phyloP scores from a whole-genome alignment of 2,797 vertebrate species.

The Cottoperca gobio region DNA sequence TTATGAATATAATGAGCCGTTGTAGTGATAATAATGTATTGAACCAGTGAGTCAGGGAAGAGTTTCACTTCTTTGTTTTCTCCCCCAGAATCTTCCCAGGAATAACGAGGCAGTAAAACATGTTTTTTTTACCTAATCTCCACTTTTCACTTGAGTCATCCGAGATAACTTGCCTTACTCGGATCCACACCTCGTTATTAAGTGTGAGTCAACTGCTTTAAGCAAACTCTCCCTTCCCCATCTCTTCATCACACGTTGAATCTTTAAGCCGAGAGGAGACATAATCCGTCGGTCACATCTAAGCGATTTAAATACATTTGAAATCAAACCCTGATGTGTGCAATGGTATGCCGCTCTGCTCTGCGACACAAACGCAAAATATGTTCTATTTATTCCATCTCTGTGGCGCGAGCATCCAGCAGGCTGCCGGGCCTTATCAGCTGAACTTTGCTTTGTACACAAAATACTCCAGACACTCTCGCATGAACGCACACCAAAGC shows the following conservation, averaged over 20 bases:
- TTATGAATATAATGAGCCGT: background rate
- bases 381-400: rapidly evolving
- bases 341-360: background rate
- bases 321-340: background rate
- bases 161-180: too few relatives aligned
- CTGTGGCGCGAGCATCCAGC: background rate
- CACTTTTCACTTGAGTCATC: too few relatives aligned
- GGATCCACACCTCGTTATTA: too few relatives aligned
- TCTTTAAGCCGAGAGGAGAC: background rate
- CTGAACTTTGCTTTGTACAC: slow-evolving; percentile 50
- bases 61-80: background rate
- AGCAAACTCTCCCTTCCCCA: background rate
- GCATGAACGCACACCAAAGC: background rate
- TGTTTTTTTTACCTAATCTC: background rate
- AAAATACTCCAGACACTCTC: background rate
- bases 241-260: background rate
- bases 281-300: background rate
- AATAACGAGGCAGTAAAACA: background rate
- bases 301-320: too few relatives aligned
- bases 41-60: background rate
- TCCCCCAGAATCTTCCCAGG: background rate
- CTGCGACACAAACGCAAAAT: too few relatives aligned
- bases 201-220: too few relatives aligned
- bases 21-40: background rate
- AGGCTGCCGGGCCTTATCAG: slow-evolving; percentile 20